These are phyloP conservation scores for Phylloscopus trochiloides DNA, from an alignment of 2,113 vertebrate species.

Conservation along the genomic window DNA sequence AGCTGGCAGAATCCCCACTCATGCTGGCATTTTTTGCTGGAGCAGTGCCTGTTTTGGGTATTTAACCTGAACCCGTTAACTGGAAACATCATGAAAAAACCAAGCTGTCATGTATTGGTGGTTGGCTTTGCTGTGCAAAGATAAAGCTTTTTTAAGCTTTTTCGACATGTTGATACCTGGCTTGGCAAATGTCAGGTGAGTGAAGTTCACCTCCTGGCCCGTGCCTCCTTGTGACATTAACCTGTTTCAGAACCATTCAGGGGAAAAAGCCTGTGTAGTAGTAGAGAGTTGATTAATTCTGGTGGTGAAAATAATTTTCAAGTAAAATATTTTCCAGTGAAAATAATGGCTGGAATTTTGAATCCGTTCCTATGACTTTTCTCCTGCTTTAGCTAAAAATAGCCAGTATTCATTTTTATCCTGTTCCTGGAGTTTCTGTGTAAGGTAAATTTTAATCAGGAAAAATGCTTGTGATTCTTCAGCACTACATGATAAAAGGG, in stretches of 20 bases:
- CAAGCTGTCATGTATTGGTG: rapidly evolving
- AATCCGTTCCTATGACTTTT: background rate
- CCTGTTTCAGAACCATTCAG: rapidly evolving
- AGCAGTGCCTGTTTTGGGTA: background rate
- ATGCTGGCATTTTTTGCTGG: rapidly evolving
- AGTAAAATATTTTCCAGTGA: background rate
- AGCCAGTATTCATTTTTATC: background rate
- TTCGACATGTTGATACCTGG: rapidly evolving
- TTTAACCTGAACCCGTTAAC: background rate
- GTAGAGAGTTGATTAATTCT: background rate
- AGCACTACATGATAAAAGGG: background rate
- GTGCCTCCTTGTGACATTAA: rapidly evolving
- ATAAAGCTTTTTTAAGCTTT: background rate
- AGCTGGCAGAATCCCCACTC: background rate
- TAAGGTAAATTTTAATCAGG: background rate
- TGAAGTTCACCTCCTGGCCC: background rate
- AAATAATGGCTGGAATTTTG: background rate
- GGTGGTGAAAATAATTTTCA: background rate
- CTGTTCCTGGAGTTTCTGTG: background rate
- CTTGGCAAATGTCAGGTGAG: background rate
- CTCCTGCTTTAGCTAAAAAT: background rate
- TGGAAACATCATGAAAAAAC: background rate
- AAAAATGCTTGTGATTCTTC: background rate
- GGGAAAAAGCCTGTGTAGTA: rapidly evolving
- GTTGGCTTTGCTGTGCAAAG: background rate